phyloP scores from a whole-genome alignment of 1,140 invertebrate genomes.

The Cyrtorhinus lividipennis region DNA sequence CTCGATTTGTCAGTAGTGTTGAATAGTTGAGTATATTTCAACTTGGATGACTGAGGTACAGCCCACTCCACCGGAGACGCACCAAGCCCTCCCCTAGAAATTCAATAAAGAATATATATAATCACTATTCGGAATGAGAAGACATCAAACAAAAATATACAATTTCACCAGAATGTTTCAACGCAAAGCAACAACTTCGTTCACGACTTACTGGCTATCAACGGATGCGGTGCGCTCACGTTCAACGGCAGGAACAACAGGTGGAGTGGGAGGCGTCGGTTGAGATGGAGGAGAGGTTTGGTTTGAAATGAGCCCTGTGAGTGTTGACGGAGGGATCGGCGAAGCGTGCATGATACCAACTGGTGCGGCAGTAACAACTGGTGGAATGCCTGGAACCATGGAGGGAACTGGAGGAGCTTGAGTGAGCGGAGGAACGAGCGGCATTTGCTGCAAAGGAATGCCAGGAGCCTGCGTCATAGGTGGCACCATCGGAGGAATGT shows the following conservation, averaged over 20 bases:
- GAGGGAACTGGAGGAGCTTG: conserved; percentile 24
- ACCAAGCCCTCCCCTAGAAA: conserved; percentile 18
- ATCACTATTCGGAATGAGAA: too few relatives aligned
- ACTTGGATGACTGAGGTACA: conserved; percentile 73
- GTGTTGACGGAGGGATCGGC: conserved; percentile 21
- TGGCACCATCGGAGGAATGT: conserved; percentile 21
- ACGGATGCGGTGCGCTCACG: conserved; percentile 32
- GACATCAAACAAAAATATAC: too few relatives aligned
- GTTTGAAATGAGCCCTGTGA: background rate
- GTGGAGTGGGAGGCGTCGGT: conserved; percentile 28
- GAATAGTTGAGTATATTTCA: conserved; percentile 92
- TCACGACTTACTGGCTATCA: conserved; percentile 40
- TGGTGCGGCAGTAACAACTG: conserved; percentile 17
- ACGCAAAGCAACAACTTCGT: too few relatives aligned
- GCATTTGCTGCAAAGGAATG: conserved; percentile 20
- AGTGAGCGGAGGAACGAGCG: conserved; percentile 22
- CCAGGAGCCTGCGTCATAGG: conserved; percentile 26
- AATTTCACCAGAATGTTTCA: too few relatives aligned
- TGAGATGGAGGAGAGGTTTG: conserved; percentile 9
- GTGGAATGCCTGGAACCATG: conserved; percentile 26
- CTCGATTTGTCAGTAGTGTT: conserved; percentile 80
- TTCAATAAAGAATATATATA: too few relatives aligned
- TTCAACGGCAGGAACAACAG: background rate
- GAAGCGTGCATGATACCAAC: conserved; percentile 15
- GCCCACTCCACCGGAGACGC: conserved; percentile 55